These are phyloP conservation scores for Sciurus vulgaris DNA, from an alignment of 2,797 vertebrate genomes.

Conservation along the genomic window DNA sequence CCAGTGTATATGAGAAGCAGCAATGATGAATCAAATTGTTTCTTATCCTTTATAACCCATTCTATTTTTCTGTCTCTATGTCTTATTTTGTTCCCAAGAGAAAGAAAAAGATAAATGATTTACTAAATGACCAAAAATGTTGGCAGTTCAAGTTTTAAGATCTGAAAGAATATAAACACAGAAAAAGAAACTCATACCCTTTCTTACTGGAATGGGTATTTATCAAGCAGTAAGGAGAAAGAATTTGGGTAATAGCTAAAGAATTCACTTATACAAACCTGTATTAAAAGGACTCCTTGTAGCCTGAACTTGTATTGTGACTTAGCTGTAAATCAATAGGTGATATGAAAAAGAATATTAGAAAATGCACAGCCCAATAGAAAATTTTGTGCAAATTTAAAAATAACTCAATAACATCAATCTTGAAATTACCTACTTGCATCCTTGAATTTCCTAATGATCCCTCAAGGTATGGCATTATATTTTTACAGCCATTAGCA, in stretches of 20 bases:
- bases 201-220: background rate
- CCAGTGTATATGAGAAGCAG: conserved; percentile 37
- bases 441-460: conserved; percentile 84
- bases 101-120: conserved; percentile 20
- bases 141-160: conserved; percentile 33
- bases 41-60: conserved; percentile 21
- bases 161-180: background rate
- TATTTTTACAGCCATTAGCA: conserved; percentile 79
- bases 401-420: conserved; percentile 81
- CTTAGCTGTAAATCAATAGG: conserved; percentile 76
- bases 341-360: conserved; percentile 69
- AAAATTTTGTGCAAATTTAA: conserved; percentile 81
- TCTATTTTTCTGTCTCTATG: background rate
- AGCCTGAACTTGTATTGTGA: background rate
- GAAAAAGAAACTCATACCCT: background rate
- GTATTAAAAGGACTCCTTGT: background rate
- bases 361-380: conserved; percentile 67
- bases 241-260: background rate
- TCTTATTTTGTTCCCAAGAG: conserved; percentile 7
- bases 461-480: conserved; percentile 77
- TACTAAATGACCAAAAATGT: conserved; percentile 25
- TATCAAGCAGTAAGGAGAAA: conserved; percentile 17
- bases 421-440: conserved; percentile 80
- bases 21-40: conserved; percentile 46
- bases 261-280: conserved; percentile 15